phyloP scores from a whole-genome alignment of 2,888 invertebrate genomes.

The Augiades crinisus region DNA sequence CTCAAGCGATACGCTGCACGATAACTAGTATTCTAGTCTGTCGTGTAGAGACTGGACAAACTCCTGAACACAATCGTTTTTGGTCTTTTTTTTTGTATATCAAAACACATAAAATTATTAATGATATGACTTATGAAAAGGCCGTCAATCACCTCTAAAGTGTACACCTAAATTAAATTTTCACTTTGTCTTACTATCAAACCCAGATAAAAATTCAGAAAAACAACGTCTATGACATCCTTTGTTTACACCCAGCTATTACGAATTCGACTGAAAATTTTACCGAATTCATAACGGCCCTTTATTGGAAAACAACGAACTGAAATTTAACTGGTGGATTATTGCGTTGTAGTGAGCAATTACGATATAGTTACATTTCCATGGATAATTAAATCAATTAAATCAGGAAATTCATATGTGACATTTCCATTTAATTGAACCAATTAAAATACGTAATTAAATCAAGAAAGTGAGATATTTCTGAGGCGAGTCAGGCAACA shows the following conservation, averaged over 20 bases:
- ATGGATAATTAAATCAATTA: conserved; percentile 57
- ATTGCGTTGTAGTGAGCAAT: conserved; percentile 32
- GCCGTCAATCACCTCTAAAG: no score
- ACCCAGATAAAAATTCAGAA: not conserved
- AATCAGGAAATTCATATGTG: no score
- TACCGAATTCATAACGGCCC: no score
- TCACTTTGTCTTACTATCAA: not conserved
- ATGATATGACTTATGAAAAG: no score
- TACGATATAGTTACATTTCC: conserved; percentile 45
- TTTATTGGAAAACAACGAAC: conserved; percentile 16
- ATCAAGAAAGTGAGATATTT: conserved; percentile 48
- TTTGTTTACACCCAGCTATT: conserved; percentile 1
- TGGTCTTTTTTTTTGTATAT: no score
- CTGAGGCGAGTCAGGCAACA: conserved; percentile 6
- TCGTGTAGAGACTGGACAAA: not conserved
- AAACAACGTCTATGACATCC: conserved; percentile 3
- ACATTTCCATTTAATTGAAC: no score
- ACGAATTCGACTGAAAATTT: no score
- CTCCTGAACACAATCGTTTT: no score
- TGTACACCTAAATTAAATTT: not conserved
- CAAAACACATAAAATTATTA: no score
- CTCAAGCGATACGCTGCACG: no score
- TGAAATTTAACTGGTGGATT: conserved; percentile 14
- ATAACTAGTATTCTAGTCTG: no score
- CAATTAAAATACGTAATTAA: no score